A percentile compares a stretch with the other conserved stretches of the same genome.
Evolutionary conservation across 1,140 invertebrate genomes (phyloP).

Genomic region (Trigoniulus corallinus): DNA sequence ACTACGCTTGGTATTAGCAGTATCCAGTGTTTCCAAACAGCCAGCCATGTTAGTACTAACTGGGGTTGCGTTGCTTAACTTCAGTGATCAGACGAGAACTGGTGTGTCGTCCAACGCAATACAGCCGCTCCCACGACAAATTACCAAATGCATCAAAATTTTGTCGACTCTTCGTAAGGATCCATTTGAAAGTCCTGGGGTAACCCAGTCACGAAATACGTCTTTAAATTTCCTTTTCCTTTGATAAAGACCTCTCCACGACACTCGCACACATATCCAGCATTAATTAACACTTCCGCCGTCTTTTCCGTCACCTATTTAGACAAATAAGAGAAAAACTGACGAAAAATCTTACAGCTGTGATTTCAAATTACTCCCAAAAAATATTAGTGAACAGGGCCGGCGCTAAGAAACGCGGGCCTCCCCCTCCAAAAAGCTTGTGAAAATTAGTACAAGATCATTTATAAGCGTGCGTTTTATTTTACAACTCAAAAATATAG

Average conservation of each 20-base stretch:
- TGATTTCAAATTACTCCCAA: not conserved
- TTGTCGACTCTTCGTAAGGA: no score
- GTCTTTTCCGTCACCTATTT: conserved; percentile 50
- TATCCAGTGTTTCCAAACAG: no score
- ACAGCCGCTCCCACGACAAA: no score
- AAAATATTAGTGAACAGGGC: not conserved
- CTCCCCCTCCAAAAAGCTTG: not conserved
- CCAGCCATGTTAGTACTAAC: no score
- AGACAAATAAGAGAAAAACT: conserved; percentile 1
- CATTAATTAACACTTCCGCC: conserved; percentile 44
- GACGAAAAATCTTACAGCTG: not conserved
- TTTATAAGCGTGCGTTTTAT: no score
- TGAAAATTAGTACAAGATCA: no score
- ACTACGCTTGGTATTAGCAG: no score
- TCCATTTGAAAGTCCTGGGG: no score
- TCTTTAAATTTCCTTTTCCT: conserved; percentile 45
- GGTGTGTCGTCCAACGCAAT: no score
- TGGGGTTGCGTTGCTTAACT: no score
- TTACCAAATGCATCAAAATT: no score
- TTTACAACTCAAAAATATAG: not conserved
- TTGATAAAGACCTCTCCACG: conserved; percentile 55
- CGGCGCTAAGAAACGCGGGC: not conserved
- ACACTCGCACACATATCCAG: conserved; percentile 46
- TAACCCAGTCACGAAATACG: conserved; percentile 39
- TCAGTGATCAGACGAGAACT: no score